phyloP scores from a whole-genome alignment of 2,888 invertebrate genomes.

The Hirtodrosophila duncani region DNA sequence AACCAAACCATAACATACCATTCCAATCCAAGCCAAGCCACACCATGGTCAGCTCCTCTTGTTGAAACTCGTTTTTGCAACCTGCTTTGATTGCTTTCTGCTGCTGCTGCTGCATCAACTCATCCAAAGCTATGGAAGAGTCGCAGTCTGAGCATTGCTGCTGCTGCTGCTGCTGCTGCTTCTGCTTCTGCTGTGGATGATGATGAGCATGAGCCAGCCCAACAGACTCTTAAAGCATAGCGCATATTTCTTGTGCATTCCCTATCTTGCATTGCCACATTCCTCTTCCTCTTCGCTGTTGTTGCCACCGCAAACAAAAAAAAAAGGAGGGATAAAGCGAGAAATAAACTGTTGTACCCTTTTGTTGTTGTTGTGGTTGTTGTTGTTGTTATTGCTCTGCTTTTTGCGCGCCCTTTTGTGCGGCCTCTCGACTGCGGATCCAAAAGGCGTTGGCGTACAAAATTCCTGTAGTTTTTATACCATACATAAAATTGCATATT shows the following conservation, averaged over 20 bases:
- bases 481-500: neutral
- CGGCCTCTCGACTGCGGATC: conserved; percentile 12
- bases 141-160: too few relatives aligned
- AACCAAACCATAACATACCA: neutral
- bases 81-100: conserved; percentile 68
- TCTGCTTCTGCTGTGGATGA: too few relatives aligned
- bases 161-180: conserved; percentile 6
- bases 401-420: conserved; percentile 22
- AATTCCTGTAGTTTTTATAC: conserved; percentile 46
- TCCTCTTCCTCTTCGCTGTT: conserved; percentile 5
- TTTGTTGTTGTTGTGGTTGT: conserved; percentile 4
- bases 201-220: too few relatives aligned
- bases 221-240: conserved; percentile 45
- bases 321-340: too few relatives aligned
- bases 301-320: too few relatives aligned
- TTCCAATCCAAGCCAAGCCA: neutral
- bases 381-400: neutral
- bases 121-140: neutral
- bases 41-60: conserved; percentile 7
- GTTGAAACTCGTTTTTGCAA: conserved; percentile 58
- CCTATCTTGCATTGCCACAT: conserved; percentile 57
- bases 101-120: conserved; percentile 48
- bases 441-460: conserved; percentile 70
- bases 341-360: too few relatives aligned
- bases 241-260: conserved; percentile 74